Evolutionary conservation across 2,888 invertebrate genomes (phyloP).

Genomic region (Teinopalpus imperialis): DNA sequence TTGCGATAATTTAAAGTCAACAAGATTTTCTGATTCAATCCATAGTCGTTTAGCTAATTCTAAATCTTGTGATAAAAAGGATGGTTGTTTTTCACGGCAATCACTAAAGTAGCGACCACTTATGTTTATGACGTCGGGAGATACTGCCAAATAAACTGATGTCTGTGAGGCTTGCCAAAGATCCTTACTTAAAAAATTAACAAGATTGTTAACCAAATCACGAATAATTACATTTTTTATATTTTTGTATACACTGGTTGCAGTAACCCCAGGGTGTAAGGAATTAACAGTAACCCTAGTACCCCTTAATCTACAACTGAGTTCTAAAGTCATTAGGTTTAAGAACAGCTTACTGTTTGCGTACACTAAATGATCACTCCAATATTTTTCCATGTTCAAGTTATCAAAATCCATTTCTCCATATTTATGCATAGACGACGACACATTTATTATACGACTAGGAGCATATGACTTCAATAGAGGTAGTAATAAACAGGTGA

Average conservation of each 20-base stretch:
- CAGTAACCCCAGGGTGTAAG: conserved; percentile 82
- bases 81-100: conserved; percentile 71
- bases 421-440: conserved; percentile 65
- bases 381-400: conserved; percentile 27
- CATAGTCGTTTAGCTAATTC: conserved; percentile 83
- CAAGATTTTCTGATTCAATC: conserved; percentile 83
- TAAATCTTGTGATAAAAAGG: conserved; percentile 76
- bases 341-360: conserved; percentile 72
- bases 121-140: conserved; percentile 80
- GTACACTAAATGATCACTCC: conserved; percentile 28
- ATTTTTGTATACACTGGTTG: conserved; percentile 84
- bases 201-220: conserved; percentile 42
- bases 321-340: conserved; percentile 76
- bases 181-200: conserved; percentile 77
- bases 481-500: conserved; percentile 84
- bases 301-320: conserved; percentile 74
- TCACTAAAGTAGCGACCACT: conserved; percentile 86
- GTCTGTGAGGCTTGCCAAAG: conserved; percentile 86
- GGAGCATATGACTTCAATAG: conserved; percentile 72
- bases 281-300: conserved; percentile 81
- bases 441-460: conserved; percentile 77
- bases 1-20: conserved; percentile 30
- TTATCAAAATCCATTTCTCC: conserved; percentile 28
- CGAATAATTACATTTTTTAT: conserved; percentile 70
- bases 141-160: conserved; percentile 78